These are phyloP conservation scores for Nymphalis c-album DNA, from an alignment of 2,888 invertebrate species.

Conservation along the genomic window DNA sequence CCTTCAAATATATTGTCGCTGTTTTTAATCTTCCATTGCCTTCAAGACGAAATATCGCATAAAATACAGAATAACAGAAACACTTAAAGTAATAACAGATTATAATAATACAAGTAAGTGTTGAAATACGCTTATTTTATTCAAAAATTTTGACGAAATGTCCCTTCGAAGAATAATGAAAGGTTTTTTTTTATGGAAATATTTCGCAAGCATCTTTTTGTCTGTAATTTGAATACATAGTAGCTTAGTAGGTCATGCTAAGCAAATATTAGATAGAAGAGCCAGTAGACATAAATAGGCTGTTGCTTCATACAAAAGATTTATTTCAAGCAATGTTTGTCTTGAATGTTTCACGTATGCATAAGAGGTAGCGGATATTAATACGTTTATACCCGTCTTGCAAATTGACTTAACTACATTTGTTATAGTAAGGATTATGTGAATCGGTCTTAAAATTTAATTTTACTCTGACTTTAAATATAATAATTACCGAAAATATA, in stretches of 20 bases:
- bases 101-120: not conserved
- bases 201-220: constrained; percentile 13
- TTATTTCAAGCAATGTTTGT: constrained; percentile 38
- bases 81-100: too few relatives aligned
- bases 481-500: too few relatives aligned
- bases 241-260: constrained; percentile 32
- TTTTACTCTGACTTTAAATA: too few relatives aligned
- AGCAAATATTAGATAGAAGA: constrained; percentile 28
- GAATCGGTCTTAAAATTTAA: too few relatives aligned
- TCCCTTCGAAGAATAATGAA: not conserved
- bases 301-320: constrained; percentile 40
- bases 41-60: too few relatives aligned
- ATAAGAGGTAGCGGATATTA: constrained; percentile 14
- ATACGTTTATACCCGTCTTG: not conserved
- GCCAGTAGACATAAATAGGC: constrained; percentile 33
- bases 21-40: too few relatives aligned
- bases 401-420: too few relatives aligned
- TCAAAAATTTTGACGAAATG: not conserved
- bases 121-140: not conserved
- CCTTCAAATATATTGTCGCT: too few relatives aligned
- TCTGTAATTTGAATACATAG: constrained; percentile 17
- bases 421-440: too few relatives aligned
- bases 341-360: constrained; percentile 17
- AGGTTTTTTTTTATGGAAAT: not conserved
- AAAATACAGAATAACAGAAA: too few relatives aligned